Conservation (phyloP, 2,797 vertebrate species). For the Staurois parvus region DNA sequence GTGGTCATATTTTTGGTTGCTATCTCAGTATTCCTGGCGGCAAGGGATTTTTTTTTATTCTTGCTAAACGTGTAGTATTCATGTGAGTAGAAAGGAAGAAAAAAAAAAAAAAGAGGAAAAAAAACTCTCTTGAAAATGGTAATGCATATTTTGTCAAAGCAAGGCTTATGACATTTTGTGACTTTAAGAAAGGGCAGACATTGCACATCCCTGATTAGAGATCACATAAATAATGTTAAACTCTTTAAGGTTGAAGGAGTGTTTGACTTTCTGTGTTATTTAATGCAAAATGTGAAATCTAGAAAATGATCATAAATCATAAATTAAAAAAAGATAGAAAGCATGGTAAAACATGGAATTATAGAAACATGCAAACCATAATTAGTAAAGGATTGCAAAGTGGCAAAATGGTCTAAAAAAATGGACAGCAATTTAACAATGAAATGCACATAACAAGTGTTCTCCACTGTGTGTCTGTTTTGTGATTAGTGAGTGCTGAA, state of each 20-base stretch:
- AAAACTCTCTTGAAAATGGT: not conserved
- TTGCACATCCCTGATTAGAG: not conserved
- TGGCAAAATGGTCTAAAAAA: too few species aligned
- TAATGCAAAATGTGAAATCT: too few species aligned
- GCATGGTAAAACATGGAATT: too few species aligned
- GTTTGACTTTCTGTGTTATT: not conserved
- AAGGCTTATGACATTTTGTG: constrained; percentile 25
- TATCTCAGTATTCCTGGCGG: constrained; percentile 2
- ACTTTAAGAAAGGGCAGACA: constrained; percentile 14
- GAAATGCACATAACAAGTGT: too few species aligned
- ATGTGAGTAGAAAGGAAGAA: not conserved
- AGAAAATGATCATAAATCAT: too few species aligned
- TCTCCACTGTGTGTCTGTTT: too few species aligned
- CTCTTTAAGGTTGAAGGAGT: not conserved
- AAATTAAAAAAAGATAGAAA: too few species aligned
- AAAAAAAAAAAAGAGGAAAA: not conserved
- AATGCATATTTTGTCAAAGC: not conserved
- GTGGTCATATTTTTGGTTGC: constrained; percentile 15
- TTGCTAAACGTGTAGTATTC: not conserved
- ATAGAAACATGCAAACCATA: too few species aligned
- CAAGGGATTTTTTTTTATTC: not conserved
- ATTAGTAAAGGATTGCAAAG: too few species aligned
- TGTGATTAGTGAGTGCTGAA: too few species aligned
- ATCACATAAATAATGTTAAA: not conserved
- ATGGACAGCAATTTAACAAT: too few species aligned